Evolutionary conservation across 2,888 invertebrate genomes (phyloP).

Genomic region (Eupithecia tripunctaria): DNA sequence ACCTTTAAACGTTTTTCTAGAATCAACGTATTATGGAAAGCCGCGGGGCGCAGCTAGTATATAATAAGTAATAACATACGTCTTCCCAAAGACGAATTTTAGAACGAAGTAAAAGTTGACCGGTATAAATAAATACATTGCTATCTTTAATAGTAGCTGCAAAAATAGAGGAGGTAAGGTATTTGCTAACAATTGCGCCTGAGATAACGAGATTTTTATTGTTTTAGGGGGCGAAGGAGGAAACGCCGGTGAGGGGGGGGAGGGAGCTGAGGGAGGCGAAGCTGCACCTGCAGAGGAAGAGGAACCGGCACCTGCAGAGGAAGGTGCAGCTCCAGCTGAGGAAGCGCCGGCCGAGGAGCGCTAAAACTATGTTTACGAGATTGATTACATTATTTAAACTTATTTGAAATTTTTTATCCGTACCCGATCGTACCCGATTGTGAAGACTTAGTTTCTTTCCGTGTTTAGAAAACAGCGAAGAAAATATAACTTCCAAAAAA

Average conservation of each 20-base stretch:
- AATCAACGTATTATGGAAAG: too few species aligned
- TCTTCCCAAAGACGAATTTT: background rate
- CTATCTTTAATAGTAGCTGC: background rate
- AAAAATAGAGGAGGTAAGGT: background rate
- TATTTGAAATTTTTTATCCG: background rate
- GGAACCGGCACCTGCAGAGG: background rate
- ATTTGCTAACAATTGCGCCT: background rate
- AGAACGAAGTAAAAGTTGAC: background rate
- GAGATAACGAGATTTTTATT: background rate
- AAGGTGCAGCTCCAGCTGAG: background rate
- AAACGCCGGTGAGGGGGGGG: background rate
- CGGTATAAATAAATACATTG: background rate
- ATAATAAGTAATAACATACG: background rate
- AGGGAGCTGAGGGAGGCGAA: background rate
- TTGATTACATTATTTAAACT: background rate
- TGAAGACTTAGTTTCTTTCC: background rate
- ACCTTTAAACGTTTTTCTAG: too few species aligned
- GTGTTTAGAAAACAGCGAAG: background rate
- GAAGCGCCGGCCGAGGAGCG: background rate
- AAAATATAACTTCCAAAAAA: background rate
- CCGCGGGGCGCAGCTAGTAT: too few species aligned
- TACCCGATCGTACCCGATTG: background rate
- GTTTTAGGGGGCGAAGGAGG: background rate
- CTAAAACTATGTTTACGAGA: background rate
- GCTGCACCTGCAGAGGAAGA: background rate